Evolutionary conservation across 2,797 vertebrate species (phyloP), one percentile per base, ranked within the genome.

Genomic region (Chaunax sp.): DNA sequence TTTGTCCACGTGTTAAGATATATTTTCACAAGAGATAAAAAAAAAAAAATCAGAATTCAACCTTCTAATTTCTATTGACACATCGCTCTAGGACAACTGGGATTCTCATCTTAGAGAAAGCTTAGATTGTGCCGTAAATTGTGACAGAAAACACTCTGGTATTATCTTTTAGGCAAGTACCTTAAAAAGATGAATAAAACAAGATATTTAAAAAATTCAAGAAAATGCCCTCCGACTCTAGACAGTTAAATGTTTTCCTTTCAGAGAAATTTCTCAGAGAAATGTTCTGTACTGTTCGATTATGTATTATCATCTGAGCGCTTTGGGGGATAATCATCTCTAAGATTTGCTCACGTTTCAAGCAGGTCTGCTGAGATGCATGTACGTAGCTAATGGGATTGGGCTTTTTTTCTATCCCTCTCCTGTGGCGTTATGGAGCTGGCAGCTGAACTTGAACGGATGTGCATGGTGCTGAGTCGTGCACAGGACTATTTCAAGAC

Each of bases 401-500:
- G 83, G 78, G 69, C 63, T 84, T 83, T 81, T 74, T 71, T 71
- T 69, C 76, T 71, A 75, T 75, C 80, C 72, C 88, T 87, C 85
- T 88, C 86, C 82, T 73, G 81, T 88, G 87, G 92, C 70, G 90
- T 89, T 92, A 90, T 90, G 83, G 90, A 86, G 83, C 87, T 87
- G 81, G 84, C 89, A 92, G 87, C 92, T 92, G 90, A 92, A 94
- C 91, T 90, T 90, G 80, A 92, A 89, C 88, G 89, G 91, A 93
- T 92, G 90, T 69, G 85, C 88, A 81, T 79, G 90, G 85, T 93
- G 92, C 92, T 92, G 93, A 93, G 92, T 93, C 86, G 88, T 88
- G 89, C 86, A 77, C 90, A 81, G 88, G 91, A 93, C 92, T 94
- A 94, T 95, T 95, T 94, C 90, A 91, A 93, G 93, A 94, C 91